These are phyloP conservation scores for Novumbra hubbsi DNA, from an alignment of 2,797 vertebrate species.

Conservation along the genomic window DNA sequence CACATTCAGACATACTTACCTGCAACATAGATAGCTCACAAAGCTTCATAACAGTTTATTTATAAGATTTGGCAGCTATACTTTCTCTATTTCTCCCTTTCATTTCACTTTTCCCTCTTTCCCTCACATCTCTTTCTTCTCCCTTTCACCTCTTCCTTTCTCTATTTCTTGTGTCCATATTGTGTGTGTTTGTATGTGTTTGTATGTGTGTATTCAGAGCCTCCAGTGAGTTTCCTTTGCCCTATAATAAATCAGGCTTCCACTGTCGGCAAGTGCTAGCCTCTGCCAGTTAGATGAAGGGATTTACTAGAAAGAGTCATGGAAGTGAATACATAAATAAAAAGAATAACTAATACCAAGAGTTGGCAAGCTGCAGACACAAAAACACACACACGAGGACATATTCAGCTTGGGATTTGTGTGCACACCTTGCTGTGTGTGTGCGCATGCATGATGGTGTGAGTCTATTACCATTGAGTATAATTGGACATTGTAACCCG, in stretches of 20 bases:
- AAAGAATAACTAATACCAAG: conserved; percentile 17
- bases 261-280: neutral
- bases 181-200: conserved; percentile 4
- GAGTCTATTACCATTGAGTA: neutral
- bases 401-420: neutral
- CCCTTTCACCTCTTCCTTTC: neutral
- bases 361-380: neutral
- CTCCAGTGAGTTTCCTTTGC: neutral
- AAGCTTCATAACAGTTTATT: neutral
- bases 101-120: neutral
- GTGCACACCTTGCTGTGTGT: neutral
- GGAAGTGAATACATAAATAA: conserved; percentile 25
- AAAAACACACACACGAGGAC: neutral
- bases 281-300: conserved; percentile 11
- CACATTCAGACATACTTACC: neutral
- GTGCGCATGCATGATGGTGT: neutral
- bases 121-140: conserved; percentile 8
- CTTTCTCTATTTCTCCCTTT: conserved; percentile 8
- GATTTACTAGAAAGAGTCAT: conserved; percentile 22
- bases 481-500: neutral
- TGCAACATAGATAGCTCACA: no score
- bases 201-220: neutral
- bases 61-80: neutral
- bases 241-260: neutral
- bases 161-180: neutral